Percentiles rank a stretch among this genome's conserved stretches.
These are phyloP conservation scores for Motacilla alba DNA, from an alignment of 2,113 vertebrate species.

Conservation along the genomic window DNA sequence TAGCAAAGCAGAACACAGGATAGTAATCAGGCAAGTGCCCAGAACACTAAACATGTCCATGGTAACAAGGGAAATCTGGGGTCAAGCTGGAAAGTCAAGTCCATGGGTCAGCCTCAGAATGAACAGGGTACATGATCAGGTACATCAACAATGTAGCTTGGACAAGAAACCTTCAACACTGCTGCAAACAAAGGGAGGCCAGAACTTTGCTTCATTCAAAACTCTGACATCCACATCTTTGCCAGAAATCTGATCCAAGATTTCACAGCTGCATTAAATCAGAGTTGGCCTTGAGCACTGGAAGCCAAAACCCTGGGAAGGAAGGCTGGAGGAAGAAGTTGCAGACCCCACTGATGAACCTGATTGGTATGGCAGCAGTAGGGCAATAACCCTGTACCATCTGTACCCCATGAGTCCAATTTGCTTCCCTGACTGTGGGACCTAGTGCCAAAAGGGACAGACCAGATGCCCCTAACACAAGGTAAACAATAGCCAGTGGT, in stretches of 20 bases:
- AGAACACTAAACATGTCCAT: neutral
- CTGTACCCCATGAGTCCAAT: rapidly evolving
- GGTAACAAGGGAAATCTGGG: neutral
- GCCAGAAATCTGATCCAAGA: neutral
- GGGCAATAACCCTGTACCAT: neutral
- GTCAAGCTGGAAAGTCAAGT: neutral
- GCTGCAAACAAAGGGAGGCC: neutral
- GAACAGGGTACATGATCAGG: neutral
- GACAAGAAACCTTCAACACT: rapidly evolving
- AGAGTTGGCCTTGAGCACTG: neutral
- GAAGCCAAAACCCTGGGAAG: neutral
- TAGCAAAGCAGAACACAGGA: neutral
- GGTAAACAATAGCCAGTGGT: neutral
- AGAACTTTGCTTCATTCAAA: neutral
- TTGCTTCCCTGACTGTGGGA: neutral
- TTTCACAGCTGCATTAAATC: neutral
- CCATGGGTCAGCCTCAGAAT: neutral
- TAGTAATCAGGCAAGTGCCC: neutral
- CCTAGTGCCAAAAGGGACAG: neutral
- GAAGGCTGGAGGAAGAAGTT: neutral
- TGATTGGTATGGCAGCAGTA: too few relatives aligned
- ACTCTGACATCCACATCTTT: neutral
- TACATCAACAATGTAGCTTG: neutral
- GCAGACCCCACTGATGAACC: neutral
- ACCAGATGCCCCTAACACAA: neutral